A percentile compares a stretch with the other conserved stretches of the same genome.
phyloP scores from a whole-genome alignment of 2,797 vertebrate genomes.

The Chromis chromis region DNA sequence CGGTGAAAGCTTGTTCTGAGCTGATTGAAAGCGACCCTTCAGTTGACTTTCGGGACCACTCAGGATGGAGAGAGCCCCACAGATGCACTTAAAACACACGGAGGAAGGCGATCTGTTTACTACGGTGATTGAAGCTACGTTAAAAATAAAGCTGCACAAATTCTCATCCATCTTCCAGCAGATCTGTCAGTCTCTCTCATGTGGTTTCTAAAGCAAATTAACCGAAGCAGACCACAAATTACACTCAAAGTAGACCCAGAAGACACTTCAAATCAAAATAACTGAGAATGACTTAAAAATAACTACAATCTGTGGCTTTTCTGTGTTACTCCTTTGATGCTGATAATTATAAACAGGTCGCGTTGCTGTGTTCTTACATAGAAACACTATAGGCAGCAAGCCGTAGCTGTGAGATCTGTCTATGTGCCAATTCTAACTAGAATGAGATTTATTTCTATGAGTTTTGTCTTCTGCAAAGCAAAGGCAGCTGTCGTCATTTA shows the following conservation, averaged over 20 bases:
- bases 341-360: conserved; percentile 42
- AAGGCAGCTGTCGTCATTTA: not conserved
- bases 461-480: not conserved
- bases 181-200: conserved; percentile 39
- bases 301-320: conserved; percentile 17
- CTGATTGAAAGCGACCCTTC: conserved; percentile 56
- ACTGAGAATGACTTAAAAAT: conserved; percentile 46
- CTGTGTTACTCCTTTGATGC: conserved; percentile 42
- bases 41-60: conserved; percentile 64
- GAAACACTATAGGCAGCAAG: conserved; percentile 1
- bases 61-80: conserved; percentile 41
- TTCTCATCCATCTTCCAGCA: conserved; percentile 37
- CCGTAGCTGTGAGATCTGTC: not conserved
- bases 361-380: conserved; percentile 22
- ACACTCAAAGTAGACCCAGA: conserved; percentile 27
- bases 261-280: conserved; percentile 35
- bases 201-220: conserved; percentile 57
- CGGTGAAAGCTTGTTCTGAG: conserved; percentile 52
- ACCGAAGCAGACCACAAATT: conserved; percentile 51
- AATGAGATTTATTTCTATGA: conserved; percentile 9
- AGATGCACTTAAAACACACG: conserved; percentile 33
- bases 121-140: conserved; percentile 32
- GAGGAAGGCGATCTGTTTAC: conserved; percentile 33
- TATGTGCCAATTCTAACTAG: not conserved
- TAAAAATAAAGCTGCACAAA: conserved; percentile 23